Percentiles rank a stretch among this genome's conserved stretches.
Conservation (phyloP, 2,888 invertebrate species). For the Drosophila formosana region DNA sequence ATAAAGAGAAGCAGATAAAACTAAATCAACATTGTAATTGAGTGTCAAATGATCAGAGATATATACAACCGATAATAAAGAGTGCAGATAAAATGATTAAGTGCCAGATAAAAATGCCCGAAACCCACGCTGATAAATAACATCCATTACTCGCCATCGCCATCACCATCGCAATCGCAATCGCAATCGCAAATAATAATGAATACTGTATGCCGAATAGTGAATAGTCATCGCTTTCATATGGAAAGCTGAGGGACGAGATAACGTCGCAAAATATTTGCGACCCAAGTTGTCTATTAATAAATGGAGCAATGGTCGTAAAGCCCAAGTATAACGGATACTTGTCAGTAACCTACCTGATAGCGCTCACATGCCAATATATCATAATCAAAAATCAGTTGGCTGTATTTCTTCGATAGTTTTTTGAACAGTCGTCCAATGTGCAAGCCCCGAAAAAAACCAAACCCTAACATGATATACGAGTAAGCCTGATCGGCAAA, state of each 20-base stretch:
- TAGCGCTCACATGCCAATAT: slow-evolving; percentile 7
- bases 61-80: slow-evolving; percentile 2
- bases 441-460: slow-evolving; percentile 28
- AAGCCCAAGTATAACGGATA: slow-evolving; percentile 26
- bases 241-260: slow-evolving; percentile 1
- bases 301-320: slow-evolving; percentile 7
- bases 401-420: slow-evolving; percentile 23
- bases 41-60: slow-evolving; percentile 3
- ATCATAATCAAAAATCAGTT: slow-evolving; percentile 12
- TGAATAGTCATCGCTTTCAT: slow-evolving; percentile 3
- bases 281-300: slow-evolving; percentile 15
- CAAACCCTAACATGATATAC: slow-evolving; percentile 25
- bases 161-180: neutral
- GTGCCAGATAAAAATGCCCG: neutral
- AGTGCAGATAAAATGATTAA: neutral
- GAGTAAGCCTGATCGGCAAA: neutral
- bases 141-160: slow-evolving; percentile 10
- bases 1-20: slow-evolving; percentile 4
- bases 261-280: slow-evolving; percentile 25
- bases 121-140: slow-evolving; percentile 13
- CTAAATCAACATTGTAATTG: neutral
- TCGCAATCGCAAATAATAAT: slow-evolving; percentile 1
- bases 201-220: neutral
- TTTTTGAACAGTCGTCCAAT: slow-evolving; percentile 47
- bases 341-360: slow-evolving; percentile 26